A percentile compares a stretch with the other conserved stretches of the same genome.
Evolutionary conservation across 1,140 invertebrate species (phyloP).

Genomic region (Muscidifurax raptorellus): DNA sequence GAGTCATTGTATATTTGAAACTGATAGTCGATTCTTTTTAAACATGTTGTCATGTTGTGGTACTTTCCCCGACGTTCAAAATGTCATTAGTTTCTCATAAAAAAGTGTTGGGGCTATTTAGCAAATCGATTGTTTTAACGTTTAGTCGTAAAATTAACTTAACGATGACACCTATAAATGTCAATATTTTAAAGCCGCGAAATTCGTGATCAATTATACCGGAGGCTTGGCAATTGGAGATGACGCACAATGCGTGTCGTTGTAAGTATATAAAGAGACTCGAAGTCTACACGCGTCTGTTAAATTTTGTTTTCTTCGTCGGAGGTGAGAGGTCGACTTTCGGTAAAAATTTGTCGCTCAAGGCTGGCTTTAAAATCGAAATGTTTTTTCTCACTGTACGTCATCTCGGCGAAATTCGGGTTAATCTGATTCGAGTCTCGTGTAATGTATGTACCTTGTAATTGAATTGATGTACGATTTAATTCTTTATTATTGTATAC

Average conservation of each 20-base stretch:
- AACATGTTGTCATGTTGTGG: no score
- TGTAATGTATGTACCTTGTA: no score
- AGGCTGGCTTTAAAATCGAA: background rate
- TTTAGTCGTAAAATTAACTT: background rate
- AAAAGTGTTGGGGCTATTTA: no score
- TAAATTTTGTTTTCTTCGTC: background rate
- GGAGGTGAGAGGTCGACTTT: constrained; percentile 13
- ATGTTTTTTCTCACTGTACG: background rate
- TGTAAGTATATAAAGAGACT: background rate
- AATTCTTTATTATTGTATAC: no score
- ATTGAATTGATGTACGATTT: no score
- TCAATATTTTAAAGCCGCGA: background rate
- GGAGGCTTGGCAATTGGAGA: background rate
- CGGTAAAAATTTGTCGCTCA: background rate
- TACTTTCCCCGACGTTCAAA: no score
- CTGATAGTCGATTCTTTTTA: no score
- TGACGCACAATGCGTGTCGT: background rate
- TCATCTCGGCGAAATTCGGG: background rate
- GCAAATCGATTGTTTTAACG: no score
- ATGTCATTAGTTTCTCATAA: no score
- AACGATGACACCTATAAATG: background rate
- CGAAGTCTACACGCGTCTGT: background rate
- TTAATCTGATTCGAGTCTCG: background rate
- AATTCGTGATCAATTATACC: background rate
- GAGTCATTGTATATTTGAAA: no score